A percentile compares a stretch with the other conserved stretches of the same genome.
phyloP scores from a whole-genome alignment of 2,888 invertebrate genomes.

The Andrena flavipes region DNA sequence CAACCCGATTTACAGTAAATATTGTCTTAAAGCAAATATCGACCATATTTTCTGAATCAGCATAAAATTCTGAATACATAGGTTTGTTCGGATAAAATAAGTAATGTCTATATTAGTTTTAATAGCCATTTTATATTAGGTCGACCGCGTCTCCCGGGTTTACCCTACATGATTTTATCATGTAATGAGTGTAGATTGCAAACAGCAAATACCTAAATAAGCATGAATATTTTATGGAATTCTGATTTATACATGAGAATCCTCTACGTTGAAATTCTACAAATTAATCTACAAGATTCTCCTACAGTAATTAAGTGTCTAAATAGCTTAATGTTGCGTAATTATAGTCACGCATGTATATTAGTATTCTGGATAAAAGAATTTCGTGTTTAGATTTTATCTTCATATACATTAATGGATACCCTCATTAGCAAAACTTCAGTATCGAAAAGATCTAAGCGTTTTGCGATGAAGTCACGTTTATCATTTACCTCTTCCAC shows the following conservation, averaged over 20 bases:
- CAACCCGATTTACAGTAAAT: too few species aligned
- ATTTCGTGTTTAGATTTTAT: too few species aligned
- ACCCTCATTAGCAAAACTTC: neutral
- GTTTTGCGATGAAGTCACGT: neutral
- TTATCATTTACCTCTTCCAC: neutral
- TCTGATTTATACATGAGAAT: neutral
- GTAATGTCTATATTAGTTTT: too few species aligned
- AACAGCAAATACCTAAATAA: too few species aligned
- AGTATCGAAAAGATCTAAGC: neutral
- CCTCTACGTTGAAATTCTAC: neutral
- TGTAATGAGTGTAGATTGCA: too few species aligned
- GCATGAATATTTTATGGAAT: neutral
- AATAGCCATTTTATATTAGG: too few species aligned
- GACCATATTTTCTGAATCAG: too few species aligned
- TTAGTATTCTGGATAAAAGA: too few species aligned
- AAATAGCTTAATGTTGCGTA: neutral
- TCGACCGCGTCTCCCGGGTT: too few species aligned
- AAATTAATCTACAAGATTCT: neutral
- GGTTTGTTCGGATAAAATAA: too few species aligned
- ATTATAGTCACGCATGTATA: neutral
- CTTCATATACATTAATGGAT: neutral
- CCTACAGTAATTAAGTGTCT: neutral
- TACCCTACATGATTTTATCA: neutral
- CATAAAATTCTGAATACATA: too few species aligned
- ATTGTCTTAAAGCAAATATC: too few species aligned